A percentile compares a stretch with the other conserved stretches of the same genome.
Conservation (phyloP, 1,140 invertebrate genomes). For the Pseudomyrmex pallidus region DNA sequence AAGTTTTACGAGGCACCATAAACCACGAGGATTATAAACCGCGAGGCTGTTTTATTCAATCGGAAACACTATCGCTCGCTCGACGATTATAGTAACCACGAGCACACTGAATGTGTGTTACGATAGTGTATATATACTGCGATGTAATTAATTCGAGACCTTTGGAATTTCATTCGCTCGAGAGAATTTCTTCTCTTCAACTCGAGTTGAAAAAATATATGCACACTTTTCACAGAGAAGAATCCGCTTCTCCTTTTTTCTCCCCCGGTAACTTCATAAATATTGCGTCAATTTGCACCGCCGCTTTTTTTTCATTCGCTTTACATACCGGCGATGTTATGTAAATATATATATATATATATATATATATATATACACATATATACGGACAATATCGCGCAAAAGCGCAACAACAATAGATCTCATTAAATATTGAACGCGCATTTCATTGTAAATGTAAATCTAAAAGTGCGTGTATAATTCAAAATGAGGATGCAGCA, state of each 20-base stretch:
- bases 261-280: neutral
- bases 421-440: too few species aligned
- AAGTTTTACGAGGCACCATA: slow-evolving; percentile 31
- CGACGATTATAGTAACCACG: neutral
- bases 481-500: too few species aligned
- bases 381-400: too few species aligned
- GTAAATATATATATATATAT: too few species aligned
- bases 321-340: neutral
- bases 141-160: too few species aligned
- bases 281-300: neutral
- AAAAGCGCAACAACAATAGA: too few species aligned
- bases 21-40: neutral
- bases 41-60: neutral
- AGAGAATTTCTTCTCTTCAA: neutral
- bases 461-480: too few species aligned
- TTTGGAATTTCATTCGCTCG: neutral
- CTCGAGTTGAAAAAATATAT: neutral
- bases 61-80: neutral
- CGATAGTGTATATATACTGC: too few species aligned
- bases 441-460: too few species aligned
- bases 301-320: neutral
- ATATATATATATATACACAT: too few species aligned
- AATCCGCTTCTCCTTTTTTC: neutral
- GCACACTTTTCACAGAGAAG: too few species aligned
- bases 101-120: too few species aligned